phyloP scores from a whole-genome alignment of 2,113 vertebrate species.

The Oreocharis arfaki region DNA sequence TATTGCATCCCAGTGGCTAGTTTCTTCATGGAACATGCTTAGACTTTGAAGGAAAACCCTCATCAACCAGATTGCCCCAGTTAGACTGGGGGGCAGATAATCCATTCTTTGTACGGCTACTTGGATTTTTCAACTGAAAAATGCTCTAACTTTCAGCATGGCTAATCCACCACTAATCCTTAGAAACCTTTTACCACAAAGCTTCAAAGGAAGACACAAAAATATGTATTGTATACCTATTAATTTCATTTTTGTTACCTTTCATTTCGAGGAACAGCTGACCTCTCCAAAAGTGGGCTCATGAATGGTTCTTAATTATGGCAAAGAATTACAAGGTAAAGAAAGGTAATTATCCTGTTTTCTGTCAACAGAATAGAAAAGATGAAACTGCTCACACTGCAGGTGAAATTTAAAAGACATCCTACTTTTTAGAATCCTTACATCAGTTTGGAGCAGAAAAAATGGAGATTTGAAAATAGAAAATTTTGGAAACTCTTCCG shows the following conservation, averaged over 20 bases:
- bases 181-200: not conserved
- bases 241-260: not conserved
- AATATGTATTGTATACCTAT: not conserved
- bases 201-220: not conserved
- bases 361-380: not conserved
- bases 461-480: not conserved
- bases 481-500: accelerated
- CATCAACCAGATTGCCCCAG: not conserved
- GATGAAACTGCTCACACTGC: not conserved
- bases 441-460: not conserved
- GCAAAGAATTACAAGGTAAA: not conserved
- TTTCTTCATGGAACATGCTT: not conserved
- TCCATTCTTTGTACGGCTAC: not conserved
- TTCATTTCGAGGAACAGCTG: not conserved
- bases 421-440: not conserved
- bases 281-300: not conserved
- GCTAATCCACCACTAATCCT: slow-evolving; percentile 6
- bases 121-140: slow-evolving; percentile 28
- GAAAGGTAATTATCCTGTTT: not conserved
- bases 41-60: not conserved
- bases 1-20: not conserved
- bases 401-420: not conserved
- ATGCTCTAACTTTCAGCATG: not conserved
- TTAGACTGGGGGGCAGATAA: not conserved
- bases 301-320: not conserved